phyloP scores from a whole-genome alignment of 1,140 invertebrate genomes.

The Popillia japonica region DNA sequence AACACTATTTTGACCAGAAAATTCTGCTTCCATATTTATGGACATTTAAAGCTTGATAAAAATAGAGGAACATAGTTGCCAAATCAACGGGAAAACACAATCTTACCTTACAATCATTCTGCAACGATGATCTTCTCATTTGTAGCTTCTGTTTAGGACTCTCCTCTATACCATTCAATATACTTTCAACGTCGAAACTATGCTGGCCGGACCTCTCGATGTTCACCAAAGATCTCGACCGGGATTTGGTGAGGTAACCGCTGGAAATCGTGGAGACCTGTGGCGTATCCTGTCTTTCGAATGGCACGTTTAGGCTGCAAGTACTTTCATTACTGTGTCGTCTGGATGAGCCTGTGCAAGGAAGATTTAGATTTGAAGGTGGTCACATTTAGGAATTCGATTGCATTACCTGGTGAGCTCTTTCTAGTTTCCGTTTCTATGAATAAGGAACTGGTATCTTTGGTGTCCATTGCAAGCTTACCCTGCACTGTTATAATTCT shows the following conservation, averaged over 20 bases:
- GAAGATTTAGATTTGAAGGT: no score
- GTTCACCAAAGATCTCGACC: conserved; percentile 52
- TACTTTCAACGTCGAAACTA: conserved; percentile 42
- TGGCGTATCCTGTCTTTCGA: conserved; percentile 47
- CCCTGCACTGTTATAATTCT: not conserved
- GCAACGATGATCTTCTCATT: conserved; percentile 51
- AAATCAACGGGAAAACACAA: no score
- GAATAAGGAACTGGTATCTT: conserved; percentile 32
- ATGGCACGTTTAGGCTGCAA: conserved; percentile 53
- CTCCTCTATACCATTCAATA: conserved; percentile 55
- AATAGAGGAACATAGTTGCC: no score
- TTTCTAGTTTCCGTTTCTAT: conserved; percentile 21
- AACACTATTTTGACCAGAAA: no score
- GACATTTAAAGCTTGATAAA: no score
- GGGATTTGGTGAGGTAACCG: conserved; percentile 39
- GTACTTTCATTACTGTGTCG: conserved; percentile 55
- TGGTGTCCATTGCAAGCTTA: not conserved
- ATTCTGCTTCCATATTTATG: no score
- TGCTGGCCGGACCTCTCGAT: conserved; percentile 45
- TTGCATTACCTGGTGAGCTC: not conserved
- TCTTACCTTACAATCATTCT: conserved; percentile 54
- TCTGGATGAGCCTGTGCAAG: conserved; percentile 54
- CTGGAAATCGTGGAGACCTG: conserved; percentile 41
- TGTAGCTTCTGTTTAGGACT: conserved; percentile 47
- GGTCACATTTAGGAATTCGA: no score